Conservation (phyloP, 2,113 vertebrate species). For the Albula glossodonta region DNA sequence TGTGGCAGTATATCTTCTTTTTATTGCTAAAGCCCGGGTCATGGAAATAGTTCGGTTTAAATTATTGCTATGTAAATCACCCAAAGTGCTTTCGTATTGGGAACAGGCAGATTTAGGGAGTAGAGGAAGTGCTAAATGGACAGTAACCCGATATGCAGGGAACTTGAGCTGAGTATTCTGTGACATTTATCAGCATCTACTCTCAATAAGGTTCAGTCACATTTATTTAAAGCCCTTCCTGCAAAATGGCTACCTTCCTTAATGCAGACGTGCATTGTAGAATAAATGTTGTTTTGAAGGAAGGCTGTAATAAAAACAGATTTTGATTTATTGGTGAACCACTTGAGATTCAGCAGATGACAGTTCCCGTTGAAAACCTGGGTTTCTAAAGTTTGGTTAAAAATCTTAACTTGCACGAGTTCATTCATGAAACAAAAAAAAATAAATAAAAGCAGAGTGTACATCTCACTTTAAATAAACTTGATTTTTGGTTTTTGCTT, state of each 20-base stretch:
- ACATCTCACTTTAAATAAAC: not conserved
- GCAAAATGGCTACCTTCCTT: not conserved
- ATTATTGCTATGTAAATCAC: conserved; percentile 74
- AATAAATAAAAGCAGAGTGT: not conserved
- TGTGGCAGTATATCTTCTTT: conserved; percentile 62
- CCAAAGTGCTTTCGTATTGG: conserved; percentile 61
- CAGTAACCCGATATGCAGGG: conserved; percentile 57
- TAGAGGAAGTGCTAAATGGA: conserved; percentile 65
- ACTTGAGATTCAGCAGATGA: not conserved
- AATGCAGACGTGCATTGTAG: not conserved
- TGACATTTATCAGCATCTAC: conserved; percentile 58
- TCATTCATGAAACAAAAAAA: not conserved
- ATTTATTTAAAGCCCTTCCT: not conserved
- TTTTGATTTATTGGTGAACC: not conserved
- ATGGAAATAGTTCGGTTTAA: conserved; percentile 60
- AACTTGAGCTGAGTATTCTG: conserved; percentile 36
- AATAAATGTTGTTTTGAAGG: not conserved
- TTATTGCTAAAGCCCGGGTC: conserved; percentile 60
- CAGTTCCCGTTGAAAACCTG: not conserved
- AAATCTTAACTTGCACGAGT: too few relatives aligned
- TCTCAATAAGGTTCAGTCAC: not conserved
- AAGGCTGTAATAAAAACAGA: not conserved
- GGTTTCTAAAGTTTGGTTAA: not conserved
- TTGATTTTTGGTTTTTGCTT: not conserved
- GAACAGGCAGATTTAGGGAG: conserved; percentile 69